Conservation (phyloP, 53 echinoderm and acorn worm species). For the Apostichopus leukothele region DNA sequence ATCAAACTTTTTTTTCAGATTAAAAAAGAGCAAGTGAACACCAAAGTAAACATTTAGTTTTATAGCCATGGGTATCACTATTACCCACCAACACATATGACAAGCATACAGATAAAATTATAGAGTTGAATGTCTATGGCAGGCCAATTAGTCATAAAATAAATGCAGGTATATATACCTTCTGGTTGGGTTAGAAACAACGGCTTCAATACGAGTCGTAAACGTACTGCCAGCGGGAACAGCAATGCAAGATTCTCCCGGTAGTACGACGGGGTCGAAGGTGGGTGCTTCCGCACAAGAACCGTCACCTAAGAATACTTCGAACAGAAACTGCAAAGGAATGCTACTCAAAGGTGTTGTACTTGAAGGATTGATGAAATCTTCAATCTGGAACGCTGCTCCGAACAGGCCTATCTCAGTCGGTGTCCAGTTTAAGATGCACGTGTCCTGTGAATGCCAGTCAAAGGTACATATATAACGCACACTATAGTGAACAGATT, state of each 20-base stretch:
- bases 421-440: slow-evolving; percentile 15
- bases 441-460: background rate
- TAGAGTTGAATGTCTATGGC: too few relatives aligned
- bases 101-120: too few relatives aligned
- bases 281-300: background rate
- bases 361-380: background rate
- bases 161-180: background rate
- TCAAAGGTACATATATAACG: background rate
- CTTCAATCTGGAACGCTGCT: slow-evolving; percentile 37
- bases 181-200: slow-evolving; percentile 14
- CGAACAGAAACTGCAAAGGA: slow-evolving; percentile 25
- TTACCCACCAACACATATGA: too few relatives aligned
- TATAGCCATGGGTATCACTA: too few relatives aligned
- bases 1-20: too few relatives aligned
- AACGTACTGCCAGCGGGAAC: slow-evolving; percentile 22
- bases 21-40: too few relatives aligned
- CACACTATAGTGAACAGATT: too few relatives aligned
- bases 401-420: slow-evolving; percentile 16
- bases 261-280: slow-evolving; percentile 4
- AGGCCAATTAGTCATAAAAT: too few relatives aligned
- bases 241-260: slow-evolving; percentile 18
- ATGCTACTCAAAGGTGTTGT: slow-evolving; percentile 23
- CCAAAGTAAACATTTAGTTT: too few relatives aligned
- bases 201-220: slow-evolving; percentile 16
- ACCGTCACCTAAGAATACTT: slow-evolving; percentile 15